Conservation (phyloP, 2,797 vertebrate species). For the Myripristis murdjan region DNA sequence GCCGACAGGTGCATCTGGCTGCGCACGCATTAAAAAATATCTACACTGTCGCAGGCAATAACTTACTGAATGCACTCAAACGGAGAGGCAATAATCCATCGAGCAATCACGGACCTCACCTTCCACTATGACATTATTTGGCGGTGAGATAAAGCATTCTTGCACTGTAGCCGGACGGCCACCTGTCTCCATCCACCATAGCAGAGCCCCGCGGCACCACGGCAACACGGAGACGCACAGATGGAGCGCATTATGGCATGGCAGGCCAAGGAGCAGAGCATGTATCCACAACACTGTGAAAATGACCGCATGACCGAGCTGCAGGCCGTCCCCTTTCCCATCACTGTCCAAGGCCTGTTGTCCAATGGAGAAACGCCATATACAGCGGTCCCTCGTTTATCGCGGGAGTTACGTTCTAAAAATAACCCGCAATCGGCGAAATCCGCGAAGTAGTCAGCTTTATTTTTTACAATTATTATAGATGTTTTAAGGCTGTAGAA, state of each 20-base stretch:
- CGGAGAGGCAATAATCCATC: constrained; percentile 2
- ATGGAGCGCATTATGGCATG: background rate
- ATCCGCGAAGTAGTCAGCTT: no score
- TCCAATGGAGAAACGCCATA: no score
- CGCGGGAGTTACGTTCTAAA: no score
- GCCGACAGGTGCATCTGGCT: constrained; percentile 53
- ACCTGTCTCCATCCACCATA: constrained; percentile 3
- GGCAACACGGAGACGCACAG: background rate
- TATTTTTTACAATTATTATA: no score
- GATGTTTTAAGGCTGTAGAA: no score
- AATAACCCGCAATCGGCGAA: no score
- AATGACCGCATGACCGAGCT: background rate
- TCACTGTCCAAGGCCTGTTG: no score
- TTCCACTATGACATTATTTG: background rate
- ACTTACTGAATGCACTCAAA: constrained; percentile 18
- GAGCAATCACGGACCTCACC: background rate
- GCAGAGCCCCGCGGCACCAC: background rate
- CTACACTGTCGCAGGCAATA: constrained; percentile 1
- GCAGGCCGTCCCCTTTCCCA: no score
- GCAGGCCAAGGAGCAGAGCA: background rate
- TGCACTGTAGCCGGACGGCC: background rate
- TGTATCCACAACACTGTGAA: background rate
- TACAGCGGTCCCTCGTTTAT: no score
- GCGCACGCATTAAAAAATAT: constrained; percentile 29
- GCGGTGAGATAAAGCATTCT: constrained; percentile 4